Conservation (phyloP, 2,888 invertebrate species). For the Shargacucullia verbasci region DNA sequence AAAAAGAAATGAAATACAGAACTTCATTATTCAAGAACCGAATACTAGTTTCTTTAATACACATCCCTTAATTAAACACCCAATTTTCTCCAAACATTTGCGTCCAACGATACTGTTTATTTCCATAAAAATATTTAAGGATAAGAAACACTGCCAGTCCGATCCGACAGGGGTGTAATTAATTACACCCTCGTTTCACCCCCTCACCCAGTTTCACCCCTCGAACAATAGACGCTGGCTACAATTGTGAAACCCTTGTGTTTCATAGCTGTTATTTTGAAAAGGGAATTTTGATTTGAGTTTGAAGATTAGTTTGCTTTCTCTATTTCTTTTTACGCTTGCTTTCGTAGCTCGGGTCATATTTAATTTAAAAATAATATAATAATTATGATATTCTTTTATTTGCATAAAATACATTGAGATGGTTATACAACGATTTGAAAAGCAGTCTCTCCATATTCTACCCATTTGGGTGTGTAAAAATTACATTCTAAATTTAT, state of each 20-base stretch:
- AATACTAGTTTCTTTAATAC: constrained; percentile 9
- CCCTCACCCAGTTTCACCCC: constrained; percentile 11
- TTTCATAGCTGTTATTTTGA: constrained; percentile 39
- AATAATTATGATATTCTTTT: no score
- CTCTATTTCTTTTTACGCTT: not conserved
- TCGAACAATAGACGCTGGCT: constrained; percentile 40
- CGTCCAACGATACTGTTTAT: constrained; percentile 31
- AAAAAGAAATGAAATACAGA: no score
- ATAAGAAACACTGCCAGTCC: constrained; percentile 36
- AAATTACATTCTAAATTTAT: no score
- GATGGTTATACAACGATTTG: no score
- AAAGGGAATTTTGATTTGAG: constrained; percentile 48
- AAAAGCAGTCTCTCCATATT: no score
- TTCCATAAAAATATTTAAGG: constrained; percentile 48
- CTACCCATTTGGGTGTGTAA: no score
- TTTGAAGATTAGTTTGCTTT: constrained; percentile 7
- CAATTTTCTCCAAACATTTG: constrained; percentile 16
- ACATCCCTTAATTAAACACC: constrained; percentile 20
- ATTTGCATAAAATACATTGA: no score
- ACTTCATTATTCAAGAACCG: no score
- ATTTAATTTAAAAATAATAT: constrained; percentile 11
- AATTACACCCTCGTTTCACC: constrained; percentile 33
- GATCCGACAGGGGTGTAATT: constrained; percentile 53
- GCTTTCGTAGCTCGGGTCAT: not conserved
- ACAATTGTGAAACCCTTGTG: constrained; percentile 35